Percentiles rank a stretch among this genome's conserved stretches.
Conservation (phyloP, 2,888 invertebrate species). For the Aradus depressus region DNA sequence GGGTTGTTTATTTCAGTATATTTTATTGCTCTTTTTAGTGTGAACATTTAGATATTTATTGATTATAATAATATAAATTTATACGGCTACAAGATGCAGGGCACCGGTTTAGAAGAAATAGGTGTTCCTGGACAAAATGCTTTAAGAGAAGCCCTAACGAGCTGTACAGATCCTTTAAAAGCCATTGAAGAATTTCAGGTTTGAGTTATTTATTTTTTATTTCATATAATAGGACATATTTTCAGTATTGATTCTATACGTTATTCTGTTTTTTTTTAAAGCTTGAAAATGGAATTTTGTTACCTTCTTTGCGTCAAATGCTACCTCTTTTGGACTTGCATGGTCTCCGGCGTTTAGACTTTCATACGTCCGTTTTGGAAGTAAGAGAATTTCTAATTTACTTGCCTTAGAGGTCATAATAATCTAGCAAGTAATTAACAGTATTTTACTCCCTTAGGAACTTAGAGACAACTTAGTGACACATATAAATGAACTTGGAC, state of each 20-base stretch:
- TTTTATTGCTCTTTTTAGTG: no score
- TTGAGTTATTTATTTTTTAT: conserved; percentile 18
- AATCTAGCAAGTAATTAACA: no score
- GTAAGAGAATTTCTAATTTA: conserved; percentile 37
- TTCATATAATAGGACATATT: neutral
- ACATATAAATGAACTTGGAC: conserved; percentile 74
- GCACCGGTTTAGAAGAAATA: conserved; percentile 65
- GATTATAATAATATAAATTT: no score
- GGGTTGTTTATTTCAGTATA: no score
- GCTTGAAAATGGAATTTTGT: conserved; percentile 79
- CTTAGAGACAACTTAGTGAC: conserved; percentile 58
- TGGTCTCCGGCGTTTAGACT: conserved; percentile 82
- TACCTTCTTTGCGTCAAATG: conserved; percentile 90
- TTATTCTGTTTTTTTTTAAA: conserved; percentile 36
- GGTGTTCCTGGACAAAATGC: conserved; percentile 79
- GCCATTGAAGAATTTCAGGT: conserved; percentile 98
- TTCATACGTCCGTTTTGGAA: conserved; percentile 87
- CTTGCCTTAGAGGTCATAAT: neutral
- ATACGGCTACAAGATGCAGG: conserved; percentile 18
- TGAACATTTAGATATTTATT: no score
- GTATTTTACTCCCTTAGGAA: conserved; percentile 40
- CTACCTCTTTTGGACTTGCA: conserved; percentile 88
- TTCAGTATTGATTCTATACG: neutral
- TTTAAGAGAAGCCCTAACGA: conserved; percentile 81
- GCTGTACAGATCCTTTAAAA: conserved; percentile 90